These are phyloP conservation scores for Parazoanthus swiftii DNA, from an alignment of 92 coral and sea anemone genomes.

Conservation along the genomic window DNA sequence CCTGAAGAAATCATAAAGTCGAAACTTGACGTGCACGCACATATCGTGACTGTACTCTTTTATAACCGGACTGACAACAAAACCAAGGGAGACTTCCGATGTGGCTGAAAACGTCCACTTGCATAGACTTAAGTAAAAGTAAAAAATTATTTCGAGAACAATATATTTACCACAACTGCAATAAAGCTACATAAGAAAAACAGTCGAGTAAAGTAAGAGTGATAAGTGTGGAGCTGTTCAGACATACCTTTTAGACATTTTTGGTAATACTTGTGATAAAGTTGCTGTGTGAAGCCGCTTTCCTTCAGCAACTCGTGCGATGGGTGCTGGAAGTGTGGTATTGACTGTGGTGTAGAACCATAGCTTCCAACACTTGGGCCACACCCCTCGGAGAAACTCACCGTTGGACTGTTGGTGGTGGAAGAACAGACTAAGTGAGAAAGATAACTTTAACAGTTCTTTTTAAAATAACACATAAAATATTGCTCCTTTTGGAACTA, in stretches of 20 bases:
- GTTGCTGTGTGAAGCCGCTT: slow-evolving; percentile 93
- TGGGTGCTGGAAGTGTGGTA: slow-evolving; percentile 99
- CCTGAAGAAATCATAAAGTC: too few species aligned
- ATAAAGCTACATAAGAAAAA: not conserved
- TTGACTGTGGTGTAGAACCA: slow-evolving; percentile 93
- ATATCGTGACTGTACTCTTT: too few species aligned
- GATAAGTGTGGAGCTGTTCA: not conserved
- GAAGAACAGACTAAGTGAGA: not conserved
- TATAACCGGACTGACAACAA: not conserved
- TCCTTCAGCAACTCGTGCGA: slow-evolving; percentile 92
- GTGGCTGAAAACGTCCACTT: too few species aligned
- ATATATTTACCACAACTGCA: too few species aligned
- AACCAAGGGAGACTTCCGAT: not conserved
- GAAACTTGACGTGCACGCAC: too few species aligned
- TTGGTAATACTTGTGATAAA: slow-evolving; percentile 84
- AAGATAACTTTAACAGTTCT: not conserved
- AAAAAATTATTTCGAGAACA: too few species aligned
- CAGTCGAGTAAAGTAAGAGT: not conserved
- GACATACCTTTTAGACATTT: slow-evolving; percentile 87
- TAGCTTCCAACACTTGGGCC: slow-evolving; percentile 67
- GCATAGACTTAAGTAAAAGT: too few species aligned
- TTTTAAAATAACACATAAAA: too few species aligned
- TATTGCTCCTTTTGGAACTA: too few species aligned
- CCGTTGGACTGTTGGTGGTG: slow-evolving; percentile 45
- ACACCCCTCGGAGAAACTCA: slow-evolving; percentile 61